A percentile compares a stretch with the other conserved stretches of the same genome.
Conservation (phyloP, 1,140 invertebrate species). For the Cydia fagiglandana region DNA sequence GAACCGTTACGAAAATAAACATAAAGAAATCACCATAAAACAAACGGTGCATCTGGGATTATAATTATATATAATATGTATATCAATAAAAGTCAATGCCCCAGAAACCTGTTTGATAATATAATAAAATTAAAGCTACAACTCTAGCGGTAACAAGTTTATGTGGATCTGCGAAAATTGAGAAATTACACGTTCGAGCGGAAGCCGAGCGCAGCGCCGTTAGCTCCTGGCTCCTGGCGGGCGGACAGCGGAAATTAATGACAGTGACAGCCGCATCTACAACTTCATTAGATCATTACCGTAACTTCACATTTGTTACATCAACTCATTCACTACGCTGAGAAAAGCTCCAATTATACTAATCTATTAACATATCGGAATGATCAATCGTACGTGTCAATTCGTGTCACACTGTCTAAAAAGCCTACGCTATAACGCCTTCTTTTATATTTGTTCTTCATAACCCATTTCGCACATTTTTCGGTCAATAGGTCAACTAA, state of each 20-base stretch:
- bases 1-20: conserved; percentile 28
- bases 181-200: conserved; percentile 28
- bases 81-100: conserved; percentile 42
- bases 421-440: conserved; percentile 19
- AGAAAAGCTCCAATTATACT: background rate
- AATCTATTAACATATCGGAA: background rate
- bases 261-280: background rate
- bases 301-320: background rate
- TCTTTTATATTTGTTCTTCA: background rate
- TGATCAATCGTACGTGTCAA: background rate
- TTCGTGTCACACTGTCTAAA: background rate
- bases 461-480: background rate
- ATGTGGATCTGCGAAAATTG: conserved; percentile 18
- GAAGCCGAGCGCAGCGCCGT: background rate
- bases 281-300: conserved; percentile 3
- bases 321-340: background rate
- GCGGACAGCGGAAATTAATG: conserved; percentile 7
- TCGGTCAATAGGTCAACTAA: conserved; percentile 2
- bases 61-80: conserved; percentile 36
- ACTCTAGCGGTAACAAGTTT: conserved; percentile 24
- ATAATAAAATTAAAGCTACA: conserved; percentile 28
- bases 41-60: conserved; percentile 29
- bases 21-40: conserved; percentile 24
- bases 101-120: conserved; percentile 46
- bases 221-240: background rate